phyloP scores from a whole-genome alignment of 1,140 invertebrate genomes.

The Drosophila parabipectinata region DNA sequence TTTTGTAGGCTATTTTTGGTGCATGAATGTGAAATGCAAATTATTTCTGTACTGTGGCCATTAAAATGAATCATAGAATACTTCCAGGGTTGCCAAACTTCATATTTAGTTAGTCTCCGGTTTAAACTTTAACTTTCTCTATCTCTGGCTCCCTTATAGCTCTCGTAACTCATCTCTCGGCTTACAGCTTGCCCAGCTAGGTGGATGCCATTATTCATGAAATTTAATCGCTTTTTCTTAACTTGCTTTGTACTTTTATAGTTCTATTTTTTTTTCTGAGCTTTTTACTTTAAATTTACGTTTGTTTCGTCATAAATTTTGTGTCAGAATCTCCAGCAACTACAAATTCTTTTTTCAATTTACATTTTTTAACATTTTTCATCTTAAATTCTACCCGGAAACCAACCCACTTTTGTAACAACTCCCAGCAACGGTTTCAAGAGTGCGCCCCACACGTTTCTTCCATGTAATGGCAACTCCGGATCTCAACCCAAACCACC shows the following conservation, averaged over 20 bases:
- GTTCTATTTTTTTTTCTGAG: not conserved
- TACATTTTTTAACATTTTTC: constrained; percentile 62
- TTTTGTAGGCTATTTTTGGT: constrained; percentile 3
- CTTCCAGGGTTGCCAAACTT: constrained; percentile 2
- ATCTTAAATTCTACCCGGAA: constrained; percentile 39
- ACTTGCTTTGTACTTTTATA: constrained; percentile 31
- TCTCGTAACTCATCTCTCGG: constrained; percentile 64
- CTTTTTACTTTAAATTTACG: too few species aligned
- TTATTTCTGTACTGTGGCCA: constrained; percentile 22
- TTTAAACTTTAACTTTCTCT: constrained; percentile 24
- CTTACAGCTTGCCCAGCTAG: constrained; percentile 45
- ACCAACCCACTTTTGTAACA: constrained; percentile 7
- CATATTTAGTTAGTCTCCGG: not conserved
- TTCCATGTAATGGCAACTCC: not conserved
- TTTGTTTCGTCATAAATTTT: constrained; percentile 57
- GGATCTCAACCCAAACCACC: constrained; percentile 11
- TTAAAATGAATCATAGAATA: constrained; percentile 10
- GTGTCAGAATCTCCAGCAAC: constrained; percentile 26
- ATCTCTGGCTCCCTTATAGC: constrained; percentile 34
- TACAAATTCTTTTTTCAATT: constrained; percentile 57
- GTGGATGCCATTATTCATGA: constrained; percentile 64
- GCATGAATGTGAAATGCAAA: constrained; percentile 3
- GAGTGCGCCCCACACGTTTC: constrained; percentile 3
- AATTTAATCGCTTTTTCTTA: constrained; percentile 68
- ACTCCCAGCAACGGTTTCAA: constrained; percentile 27